A percentile compares a stretch with the other conserved stretches of the same genome.
phyloP scores from a whole-genome alignment of 2,797 vertebrate genomes.

The Buphagus erythrorhynchus region DNA sequence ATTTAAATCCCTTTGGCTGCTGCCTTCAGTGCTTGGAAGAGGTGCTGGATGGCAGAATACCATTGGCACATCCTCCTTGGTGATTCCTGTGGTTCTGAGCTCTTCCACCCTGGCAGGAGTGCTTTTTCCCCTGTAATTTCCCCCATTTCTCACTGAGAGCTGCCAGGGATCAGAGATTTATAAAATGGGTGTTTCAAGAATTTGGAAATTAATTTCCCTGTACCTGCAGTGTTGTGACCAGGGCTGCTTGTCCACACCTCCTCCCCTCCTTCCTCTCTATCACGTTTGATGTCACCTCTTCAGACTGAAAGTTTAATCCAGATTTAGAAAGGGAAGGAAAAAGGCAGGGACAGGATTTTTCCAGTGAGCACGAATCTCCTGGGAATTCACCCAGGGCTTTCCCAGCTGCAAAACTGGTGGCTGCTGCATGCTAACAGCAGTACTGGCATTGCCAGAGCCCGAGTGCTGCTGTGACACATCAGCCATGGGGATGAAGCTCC shows the following conservation, averaged over 20 bases:
- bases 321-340: neutral
- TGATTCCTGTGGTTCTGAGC: neutral
- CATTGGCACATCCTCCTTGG: neutral
- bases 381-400: neutral
- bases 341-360: neutral
- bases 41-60: neutral
- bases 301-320: neutral
- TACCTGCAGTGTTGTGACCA: neutral
- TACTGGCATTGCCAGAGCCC: neutral
- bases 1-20: conserved; percentile 1
- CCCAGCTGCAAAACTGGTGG: neutral
- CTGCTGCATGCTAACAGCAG: fast-evolving
- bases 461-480: neutral
- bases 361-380: neutral
- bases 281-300: neutral
- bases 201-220: neutral
- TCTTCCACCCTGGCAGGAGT: neutral
- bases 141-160: neutral
- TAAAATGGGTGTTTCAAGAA: neutral
- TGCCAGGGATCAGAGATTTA: neutral
- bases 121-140: neutral
- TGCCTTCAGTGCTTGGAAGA: neutral
- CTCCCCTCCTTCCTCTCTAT: neutral
- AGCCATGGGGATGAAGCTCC: neutral
- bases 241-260: fast-evolving